Conservation (phyloP, 2,797 vertebrate species). For the Pseudomugil tenellus region DNA sequence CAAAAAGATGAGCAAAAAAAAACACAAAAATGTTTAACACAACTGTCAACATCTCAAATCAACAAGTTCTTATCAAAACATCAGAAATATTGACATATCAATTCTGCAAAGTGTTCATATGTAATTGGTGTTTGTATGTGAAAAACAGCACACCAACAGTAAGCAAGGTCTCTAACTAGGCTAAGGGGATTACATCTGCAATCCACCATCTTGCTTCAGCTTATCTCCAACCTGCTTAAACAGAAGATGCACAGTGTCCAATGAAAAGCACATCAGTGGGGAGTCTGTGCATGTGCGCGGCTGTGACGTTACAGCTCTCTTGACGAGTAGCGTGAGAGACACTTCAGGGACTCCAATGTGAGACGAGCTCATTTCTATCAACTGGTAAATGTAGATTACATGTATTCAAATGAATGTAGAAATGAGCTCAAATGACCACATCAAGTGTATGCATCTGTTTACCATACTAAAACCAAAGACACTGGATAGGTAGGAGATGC, state of each 20-base stretch:
- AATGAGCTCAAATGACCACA: background rate
- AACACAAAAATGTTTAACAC: background rate
- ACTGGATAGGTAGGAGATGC: background rate
- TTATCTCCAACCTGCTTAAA: constrained; percentile 65
- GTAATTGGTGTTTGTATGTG: constrained; percentile 31
- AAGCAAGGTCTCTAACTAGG: constrained; percentile 55
- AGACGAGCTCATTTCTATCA: constrained; percentile 10
- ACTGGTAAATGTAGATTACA: background rate
- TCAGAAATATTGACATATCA: background rate
- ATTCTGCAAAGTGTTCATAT: background rate
- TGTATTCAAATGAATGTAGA: background rate
- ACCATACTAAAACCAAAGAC: background rate
- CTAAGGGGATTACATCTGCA: constrained; percentile 80
- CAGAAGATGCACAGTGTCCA: constrained; percentile 36
- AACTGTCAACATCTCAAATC: background rate
- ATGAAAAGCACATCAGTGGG: constrained; percentile 36
- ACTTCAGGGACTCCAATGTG: constrained; percentile 5
- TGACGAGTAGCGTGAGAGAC: constrained; percentile 23
- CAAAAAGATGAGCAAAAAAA: constrained; percentile 4
- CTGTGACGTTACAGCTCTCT: constrained; percentile 49
- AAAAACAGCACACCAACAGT: constrained; percentile 23
- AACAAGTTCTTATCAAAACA: background rate
- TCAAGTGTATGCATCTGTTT: background rate
- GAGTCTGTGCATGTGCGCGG: constrained; percentile 28
- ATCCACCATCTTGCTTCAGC: constrained; percentile 63